phyloP scores from a whole-genome alignment of 2,113 vertebrate species.

The Anthoscopus minutus region DNA sequence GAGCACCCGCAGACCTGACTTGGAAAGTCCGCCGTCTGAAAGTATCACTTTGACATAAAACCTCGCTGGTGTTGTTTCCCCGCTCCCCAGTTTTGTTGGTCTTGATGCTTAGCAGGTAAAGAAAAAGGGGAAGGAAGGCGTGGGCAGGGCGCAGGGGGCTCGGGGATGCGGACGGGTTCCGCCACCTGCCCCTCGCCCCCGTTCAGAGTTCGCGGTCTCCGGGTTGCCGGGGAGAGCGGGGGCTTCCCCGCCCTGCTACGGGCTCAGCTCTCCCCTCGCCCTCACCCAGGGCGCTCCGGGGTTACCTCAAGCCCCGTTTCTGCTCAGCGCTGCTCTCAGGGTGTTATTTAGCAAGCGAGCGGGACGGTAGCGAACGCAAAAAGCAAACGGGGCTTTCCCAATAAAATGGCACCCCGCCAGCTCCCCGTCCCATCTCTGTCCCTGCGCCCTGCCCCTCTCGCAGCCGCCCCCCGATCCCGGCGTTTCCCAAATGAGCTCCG shows the following conservation, averaged over 20 bases:
- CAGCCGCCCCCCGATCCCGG: too few relatives aligned
- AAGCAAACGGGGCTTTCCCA: neutral
- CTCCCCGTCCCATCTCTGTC: too few relatives aligned
- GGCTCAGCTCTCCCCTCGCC: neutral
- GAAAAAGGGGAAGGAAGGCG: neutral
- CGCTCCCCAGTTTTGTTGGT: neutral
- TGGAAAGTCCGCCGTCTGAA: neutral
- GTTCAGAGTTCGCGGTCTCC: rapidly evolving
- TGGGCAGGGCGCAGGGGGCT: neutral
- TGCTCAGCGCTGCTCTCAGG: neutral
- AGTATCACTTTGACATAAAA: neutral
- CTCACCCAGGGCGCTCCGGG: neutral
- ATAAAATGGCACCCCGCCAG: neutral
- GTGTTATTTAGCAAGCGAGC: neutral
- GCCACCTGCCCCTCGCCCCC: neutral
- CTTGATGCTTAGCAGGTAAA: neutral
- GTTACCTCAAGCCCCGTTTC: neutral
- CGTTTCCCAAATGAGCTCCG: neutral
- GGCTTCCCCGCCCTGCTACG: neutral
- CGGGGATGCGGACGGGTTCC: neutral
- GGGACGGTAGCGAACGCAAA: neutral
- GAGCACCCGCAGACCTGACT: neutral
- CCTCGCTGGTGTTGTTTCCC: neutral
- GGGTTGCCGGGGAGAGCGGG: too few relatives aligned
- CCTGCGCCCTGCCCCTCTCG: neutral